A percentile compares a stretch with the other conserved stretches of the same genome.
phyloP scores from a whole-genome alignment of 2,797 vertebrate genomes.

The Parotocinclus haroldoi region DNA sequence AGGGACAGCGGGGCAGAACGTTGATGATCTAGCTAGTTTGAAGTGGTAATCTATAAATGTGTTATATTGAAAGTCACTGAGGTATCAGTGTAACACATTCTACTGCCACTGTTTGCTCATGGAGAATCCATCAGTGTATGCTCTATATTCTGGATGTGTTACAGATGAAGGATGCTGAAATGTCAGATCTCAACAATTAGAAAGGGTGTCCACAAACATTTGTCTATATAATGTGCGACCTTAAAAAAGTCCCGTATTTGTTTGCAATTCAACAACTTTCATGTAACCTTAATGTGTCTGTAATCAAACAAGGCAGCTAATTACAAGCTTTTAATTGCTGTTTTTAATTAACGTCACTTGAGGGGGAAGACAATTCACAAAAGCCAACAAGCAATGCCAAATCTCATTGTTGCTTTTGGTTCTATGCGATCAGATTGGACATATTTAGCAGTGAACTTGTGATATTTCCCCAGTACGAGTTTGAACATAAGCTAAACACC shows the following conservation, averaged over 20 bases:
- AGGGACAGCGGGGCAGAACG: too few relatives aligned
- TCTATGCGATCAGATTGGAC: conserved; percentile 2
- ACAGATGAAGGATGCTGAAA: too few relatives aligned
- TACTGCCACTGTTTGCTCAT: too few relatives aligned
- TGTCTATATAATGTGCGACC: conserved; percentile 16
- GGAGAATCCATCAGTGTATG: too few relatives aligned
- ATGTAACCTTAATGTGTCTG: conserved; percentile 48
- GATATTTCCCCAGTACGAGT: not conserved
- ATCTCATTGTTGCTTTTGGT: conserved; percentile 10
- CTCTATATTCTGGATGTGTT: too few relatives aligned
- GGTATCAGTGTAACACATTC: too few relatives aligned
- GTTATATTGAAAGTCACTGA: too few relatives aligned
- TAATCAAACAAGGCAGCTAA: conserved; percentile 58
- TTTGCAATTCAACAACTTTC: conserved; percentile 36
- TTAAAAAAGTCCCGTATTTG: conserved; percentile 20
- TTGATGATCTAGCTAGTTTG: too few relatives aligned
- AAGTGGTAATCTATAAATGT: too few relatives aligned
- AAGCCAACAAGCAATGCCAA: conserved; percentile 23
- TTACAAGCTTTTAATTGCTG: conserved; percentile 51
- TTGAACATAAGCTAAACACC: not conserved
- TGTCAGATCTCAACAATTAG: too few relatives aligned
- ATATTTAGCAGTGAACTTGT: not conserved
- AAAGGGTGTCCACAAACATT: too few relatives aligned
- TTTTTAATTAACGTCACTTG: conserved; percentile 48
- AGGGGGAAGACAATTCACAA: conserved; percentile 19